Percentiles rank a stretch among this genome's conserved stretches.
phyloP scores from a whole-genome alignment of 1,140 invertebrate species.

The Lasaia peninsularis region DNA sequence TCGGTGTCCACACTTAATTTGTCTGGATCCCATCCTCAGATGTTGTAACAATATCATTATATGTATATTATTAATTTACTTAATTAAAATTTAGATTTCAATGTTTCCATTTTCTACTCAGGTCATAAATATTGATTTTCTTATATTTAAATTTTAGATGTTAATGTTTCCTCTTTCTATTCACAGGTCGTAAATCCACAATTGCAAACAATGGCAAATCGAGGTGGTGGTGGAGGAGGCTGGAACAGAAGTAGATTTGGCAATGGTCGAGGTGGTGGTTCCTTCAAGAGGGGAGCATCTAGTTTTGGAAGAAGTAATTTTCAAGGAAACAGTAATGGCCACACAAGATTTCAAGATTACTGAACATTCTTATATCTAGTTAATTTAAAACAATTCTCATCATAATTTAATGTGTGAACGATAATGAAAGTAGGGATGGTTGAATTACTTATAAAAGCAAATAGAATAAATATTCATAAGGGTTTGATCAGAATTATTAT shows the following conservation, averaged over 20 bases:
- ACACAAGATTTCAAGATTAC: conserved; percentile 77
- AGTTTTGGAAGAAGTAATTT: conserved; percentile 58
- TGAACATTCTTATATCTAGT: conserved; percentile 38
- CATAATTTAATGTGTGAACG: conserved; percentile 39
- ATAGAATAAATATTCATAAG: conserved; percentile 21
- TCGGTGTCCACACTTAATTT: conserved; percentile 84
- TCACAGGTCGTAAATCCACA: conserved; percentile 77
- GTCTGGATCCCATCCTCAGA: conserved; percentile 85
- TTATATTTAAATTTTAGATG: neutral
- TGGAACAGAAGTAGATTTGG: conserved; percentile 70
- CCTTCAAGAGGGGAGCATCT: conserved; percentile 55
- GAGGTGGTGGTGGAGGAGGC: conserved; percentile 76
- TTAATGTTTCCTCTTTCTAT: conserved; percentile 19
- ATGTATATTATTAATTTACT: neutral
- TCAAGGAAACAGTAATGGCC: conserved; percentile 38
- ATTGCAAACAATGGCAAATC: conserved; percentile 78
- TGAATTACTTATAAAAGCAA: conserved; percentile 28
- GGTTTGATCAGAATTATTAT: conserved; percentile 5
- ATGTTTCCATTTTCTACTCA: too few relatives aligned
- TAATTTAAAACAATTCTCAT: conserved; percentile 62
- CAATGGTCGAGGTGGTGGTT: conserved; percentile 58
- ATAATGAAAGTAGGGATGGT: conserved; percentile 15
- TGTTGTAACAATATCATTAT: conserved; percentile 77
- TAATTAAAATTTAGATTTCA: conserved; percentile 12
- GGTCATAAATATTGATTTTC: too few relatives aligned